Conservation (phyloP, 2,888 invertebrate species). For the Parnassius apollo region DNA sequence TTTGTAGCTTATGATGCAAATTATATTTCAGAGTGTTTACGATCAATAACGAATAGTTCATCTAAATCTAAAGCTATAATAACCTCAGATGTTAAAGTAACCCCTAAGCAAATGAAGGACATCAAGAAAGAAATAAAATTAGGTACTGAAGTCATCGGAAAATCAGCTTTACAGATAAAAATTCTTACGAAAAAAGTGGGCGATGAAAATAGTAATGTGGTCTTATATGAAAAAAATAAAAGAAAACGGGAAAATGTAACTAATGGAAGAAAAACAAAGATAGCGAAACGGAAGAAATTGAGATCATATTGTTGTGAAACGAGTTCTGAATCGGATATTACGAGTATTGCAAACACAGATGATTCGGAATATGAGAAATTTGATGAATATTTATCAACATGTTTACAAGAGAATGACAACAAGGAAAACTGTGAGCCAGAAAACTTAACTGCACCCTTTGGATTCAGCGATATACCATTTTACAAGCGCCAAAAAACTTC, state of each 20-base stretch:
- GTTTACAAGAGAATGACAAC: constrained; percentile 15
- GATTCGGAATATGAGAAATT: constrained; percentile 18
- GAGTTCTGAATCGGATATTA: constrained; percentile 11
- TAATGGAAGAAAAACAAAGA: constrained; percentile 2
- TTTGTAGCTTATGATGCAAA: too few species aligned
- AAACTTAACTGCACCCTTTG: constrained; percentile 6
- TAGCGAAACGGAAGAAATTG: constrained; percentile 8
- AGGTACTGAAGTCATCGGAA: constrained; percentile 7
- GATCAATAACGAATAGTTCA: too few species aligned
- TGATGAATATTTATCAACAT: constrained; percentile 21
- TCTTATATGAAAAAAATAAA: too few species aligned
- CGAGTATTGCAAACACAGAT: constrained; percentile 19
- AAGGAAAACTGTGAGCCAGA: constrained; percentile 2
- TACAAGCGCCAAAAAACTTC: too few species aligned
- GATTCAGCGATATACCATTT: too few species aligned
- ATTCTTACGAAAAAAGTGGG: constrained; percentile 8
- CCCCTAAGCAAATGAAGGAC: not conserved
- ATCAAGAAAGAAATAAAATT: constrained; percentile 3
- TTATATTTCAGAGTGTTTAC: too few species aligned
- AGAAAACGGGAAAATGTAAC: constrained; percentile 8
- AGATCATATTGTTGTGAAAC: constrained; percentile 5
- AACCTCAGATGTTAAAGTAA: too few species aligned
- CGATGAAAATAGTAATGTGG: not conserved
- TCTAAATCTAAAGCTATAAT: too few species aligned
- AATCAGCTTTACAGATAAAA: constrained; percentile 14